Conservation (phyloP, 2,888 invertebrate genomes). For the Drosophila siamana region DNA sequence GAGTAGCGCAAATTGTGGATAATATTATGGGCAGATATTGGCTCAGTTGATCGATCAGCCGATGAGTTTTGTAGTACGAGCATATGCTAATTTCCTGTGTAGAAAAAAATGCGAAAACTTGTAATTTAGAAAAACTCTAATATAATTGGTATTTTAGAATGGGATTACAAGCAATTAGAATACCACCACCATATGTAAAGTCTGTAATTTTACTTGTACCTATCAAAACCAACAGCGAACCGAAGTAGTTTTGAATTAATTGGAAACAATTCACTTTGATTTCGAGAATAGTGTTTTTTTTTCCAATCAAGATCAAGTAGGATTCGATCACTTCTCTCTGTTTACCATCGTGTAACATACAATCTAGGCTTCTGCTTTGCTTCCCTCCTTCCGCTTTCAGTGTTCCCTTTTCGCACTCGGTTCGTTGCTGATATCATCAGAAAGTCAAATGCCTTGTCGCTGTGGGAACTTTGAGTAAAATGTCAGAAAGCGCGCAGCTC, state of each 20-base stretch:
- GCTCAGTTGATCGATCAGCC: background rate
- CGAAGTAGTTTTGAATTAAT: no score
- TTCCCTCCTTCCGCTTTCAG: background rate
- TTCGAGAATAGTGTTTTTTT: no score
- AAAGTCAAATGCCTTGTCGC: slow-evolving; percentile 23
- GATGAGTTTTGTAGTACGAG: background rate
- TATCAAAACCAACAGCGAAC: no score
- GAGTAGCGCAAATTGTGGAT: background rate
- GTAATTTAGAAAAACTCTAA: no score
- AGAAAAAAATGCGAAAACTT: no score
- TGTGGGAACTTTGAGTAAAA: slow-evolving; percentile 50
- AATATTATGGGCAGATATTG: background rate
- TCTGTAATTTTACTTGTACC: no score
- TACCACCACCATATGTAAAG: no score
- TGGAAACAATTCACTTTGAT: no score
- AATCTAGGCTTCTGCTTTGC: background rate
- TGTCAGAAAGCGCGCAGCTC: slow-evolving; percentile 51
- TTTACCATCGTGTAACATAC: background rate
- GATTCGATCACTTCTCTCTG: background rate
- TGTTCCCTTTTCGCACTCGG: background rate
- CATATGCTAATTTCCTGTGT: background rate
- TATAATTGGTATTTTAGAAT: no score
- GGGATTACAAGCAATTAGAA: no score
- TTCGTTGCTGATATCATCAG: slow-evolving; percentile 48
- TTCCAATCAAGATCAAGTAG: no score